These are phyloP conservation scores for Allophyes oxyacanthae DNA, from an alignment of 2,888 invertebrate species.

Conservation along the genomic window DNA sequence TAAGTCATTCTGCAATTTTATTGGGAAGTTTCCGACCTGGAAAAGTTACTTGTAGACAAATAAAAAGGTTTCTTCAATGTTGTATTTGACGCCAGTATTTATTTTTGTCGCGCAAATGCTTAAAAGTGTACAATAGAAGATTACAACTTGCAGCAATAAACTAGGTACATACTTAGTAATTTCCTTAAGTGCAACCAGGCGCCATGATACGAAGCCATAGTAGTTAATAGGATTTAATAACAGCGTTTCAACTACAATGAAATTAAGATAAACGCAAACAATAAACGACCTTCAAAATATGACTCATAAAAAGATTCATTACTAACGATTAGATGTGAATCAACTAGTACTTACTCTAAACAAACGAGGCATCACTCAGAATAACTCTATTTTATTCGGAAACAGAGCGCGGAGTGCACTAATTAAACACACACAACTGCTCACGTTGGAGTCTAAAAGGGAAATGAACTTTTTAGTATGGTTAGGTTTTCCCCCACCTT, in stretches of 20 bases:
- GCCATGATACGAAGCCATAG: conserved; percentile 47
- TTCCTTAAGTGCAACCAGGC: conserved; percentile 10
- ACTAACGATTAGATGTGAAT: conserved; percentile 29
- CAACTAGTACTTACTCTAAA: conserved; percentile 48
- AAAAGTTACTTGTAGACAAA: too few relatives aligned
- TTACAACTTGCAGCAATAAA: not conserved
- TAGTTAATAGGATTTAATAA: conserved; percentile 51
- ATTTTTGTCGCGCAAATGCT: too few relatives aligned
- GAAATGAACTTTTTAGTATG: conserved; percentile 15
- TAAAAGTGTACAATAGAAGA: not conserved
- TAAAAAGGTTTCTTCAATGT: too few relatives aligned
- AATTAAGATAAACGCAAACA: conserved; percentile 50
- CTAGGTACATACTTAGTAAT: conserved; percentile 11
- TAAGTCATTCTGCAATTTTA: too few relatives aligned
- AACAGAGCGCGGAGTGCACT: conserved; percentile 23
- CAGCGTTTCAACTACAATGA: conserved; percentile 24
- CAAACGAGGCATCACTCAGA: conserved; percentile 41
- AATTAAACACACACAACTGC: conserved; percentile 35
- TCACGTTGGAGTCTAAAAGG: conserved; percentile 6
- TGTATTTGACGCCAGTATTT: too few relatives aligned
- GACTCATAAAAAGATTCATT: conserved; percentile 46
- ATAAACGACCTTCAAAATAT: conserved; percentile 38
- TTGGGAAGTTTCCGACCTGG: too few relatives aligned
- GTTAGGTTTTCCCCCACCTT: conserved; percentile 30
- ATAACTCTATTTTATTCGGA: conserved; percentile 15